Percentiles rank a stretch among this genome's conserved stretches.
These are phyloP conservation scores for Myanophis thanlyinensis DNA, from an alignment of 2,113 vertebrate genomes.

Conservation along the genomic window DNA sequence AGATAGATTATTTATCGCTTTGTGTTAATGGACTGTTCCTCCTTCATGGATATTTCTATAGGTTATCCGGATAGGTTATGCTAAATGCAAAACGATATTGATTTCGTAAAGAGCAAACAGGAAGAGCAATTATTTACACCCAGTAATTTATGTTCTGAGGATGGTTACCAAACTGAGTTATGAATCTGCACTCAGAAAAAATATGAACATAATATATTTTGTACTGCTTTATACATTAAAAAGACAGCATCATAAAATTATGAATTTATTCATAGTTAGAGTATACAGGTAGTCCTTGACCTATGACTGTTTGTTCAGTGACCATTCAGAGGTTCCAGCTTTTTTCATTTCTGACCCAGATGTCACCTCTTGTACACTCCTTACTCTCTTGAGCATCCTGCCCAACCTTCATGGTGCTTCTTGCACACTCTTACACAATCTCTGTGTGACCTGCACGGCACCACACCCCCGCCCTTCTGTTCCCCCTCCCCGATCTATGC, in stretches of 20 bases:
- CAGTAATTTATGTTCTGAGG: slow-evolving; percentile 41
- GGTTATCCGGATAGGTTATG: slow-evolving; percentile 30
- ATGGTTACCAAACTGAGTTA: slow-evolving; percentile 29
- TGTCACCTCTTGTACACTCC: not conserved
- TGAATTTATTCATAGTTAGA: not conserved
- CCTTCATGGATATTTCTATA: slow-evolving; percentile 56
- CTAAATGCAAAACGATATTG: slow-evolving; percentile 42
- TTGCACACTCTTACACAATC: not conserved
- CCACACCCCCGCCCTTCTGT: not conserved
- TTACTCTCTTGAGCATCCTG: not conserved
- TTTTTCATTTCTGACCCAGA: not conserved
- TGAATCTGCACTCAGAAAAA: slow-evolving; percentile 24
- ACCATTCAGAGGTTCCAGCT: not conserved
- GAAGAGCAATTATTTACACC: slow-evolving; percentile 49
- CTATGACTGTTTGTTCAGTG: not conserved
- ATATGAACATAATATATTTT: slow-evolving; percentile 22
- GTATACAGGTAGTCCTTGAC: not conserved
- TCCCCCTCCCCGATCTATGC: not conserved
- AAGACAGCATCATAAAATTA: not conserved
- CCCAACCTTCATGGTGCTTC: not conserved
- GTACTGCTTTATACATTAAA: not conserved
- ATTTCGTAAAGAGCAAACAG: slow-evolving; percentile 46
- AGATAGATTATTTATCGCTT: slow-evolving; percentile 21
- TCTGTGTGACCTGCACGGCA: not conserved
- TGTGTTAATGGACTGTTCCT: slow-evolving; percentile 28